These are phyloP conservation scores for Netelia fuscicornis DNA, from an alignment of 2,888 invertebrate genomes.

Conservation along the genomic window DNA sequence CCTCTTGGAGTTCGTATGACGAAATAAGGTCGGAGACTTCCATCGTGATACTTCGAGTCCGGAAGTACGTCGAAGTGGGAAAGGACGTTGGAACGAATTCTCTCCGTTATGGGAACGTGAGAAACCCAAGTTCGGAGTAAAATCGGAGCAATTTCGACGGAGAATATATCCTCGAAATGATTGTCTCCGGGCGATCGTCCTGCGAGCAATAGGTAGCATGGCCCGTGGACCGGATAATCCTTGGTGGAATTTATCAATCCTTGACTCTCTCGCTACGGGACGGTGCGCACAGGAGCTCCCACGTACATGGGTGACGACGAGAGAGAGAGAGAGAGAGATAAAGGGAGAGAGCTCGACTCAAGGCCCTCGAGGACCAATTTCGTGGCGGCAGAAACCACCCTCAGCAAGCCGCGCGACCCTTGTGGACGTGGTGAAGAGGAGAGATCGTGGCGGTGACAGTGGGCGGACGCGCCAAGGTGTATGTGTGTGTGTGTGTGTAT, in stretches of 20 bases:
- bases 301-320: slow-evolving; percentile 56
- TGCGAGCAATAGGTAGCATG: slow-evolving; percentile 38
- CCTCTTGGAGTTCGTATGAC: neutral
- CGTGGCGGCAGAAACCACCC: slow-evolving; percentile 45
- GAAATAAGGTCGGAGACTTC: slow-evolving; percentile 16
- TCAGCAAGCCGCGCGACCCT: neutral
- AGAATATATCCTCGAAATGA: slow-evolving; percentile 68
- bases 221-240: slow-evolving; percentile 74
- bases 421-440: slow-evolving; percentile 35
- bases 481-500: neutral
- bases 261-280: slow-evolving; percentile 37
- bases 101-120: slow-evolving; percentile 30
- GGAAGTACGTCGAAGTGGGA: slow-evolving; percentile 10
- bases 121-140: slow-evolving; percentile 51
- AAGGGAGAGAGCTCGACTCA: slow-evolving; percentile 25
- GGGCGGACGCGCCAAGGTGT: slow-evolving; percentile 15
- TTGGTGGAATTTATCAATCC: slow-evolving; percentile 75
- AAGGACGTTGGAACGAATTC: neutral
- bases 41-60: slow-evolving; percentile 29
- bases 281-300: slow-evolving; percentile 21
- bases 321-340: slow-evolving; percentile 3
- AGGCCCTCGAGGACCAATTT: slow-evolving; percentile 59
- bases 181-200: slow-evolving; percentile 69
- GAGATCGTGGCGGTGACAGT: slow-evolving; percentile 45
- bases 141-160: slow-evolving; percentile 32